Base-by-base conservation (phyloP, 2,113 vertebrate species). In the Dendropsophus ebraccatus region DNA sequence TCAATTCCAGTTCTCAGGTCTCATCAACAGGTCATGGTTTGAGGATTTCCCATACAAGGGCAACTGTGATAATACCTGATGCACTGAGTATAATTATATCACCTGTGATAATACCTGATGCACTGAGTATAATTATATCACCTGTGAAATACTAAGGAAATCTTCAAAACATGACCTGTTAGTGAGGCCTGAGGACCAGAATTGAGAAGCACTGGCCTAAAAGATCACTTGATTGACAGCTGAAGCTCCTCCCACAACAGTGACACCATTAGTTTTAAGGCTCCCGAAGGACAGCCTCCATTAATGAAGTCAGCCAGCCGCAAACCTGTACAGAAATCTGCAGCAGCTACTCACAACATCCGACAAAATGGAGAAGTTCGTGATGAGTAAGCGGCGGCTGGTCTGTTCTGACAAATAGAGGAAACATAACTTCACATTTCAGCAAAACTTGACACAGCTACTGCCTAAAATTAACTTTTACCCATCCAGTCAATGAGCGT, bases 401-500 rank as follows among this genome's bases (percentile, higher is more conserved):
- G 37, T 56, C 70, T 32, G 25, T 47, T 84, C 28, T 28, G 21
- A 54, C 13, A 9, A 65, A 85, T 79, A 79, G 75, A 79, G 84
- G 84, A 85, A 85, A 79, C 23, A 58, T 23, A 85, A 85, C 58
- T 70, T 45, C 4, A 77, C 13, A 37, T 41, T 85, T 85, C 75
- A 85, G 75, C 74, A 85, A 76, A 85, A 17, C 14, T 49, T 12
- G 13, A 47, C 37, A 41, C 41, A 41, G 8, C 41, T 41, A 5
- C 41, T 41, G 3, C 41, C 41, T 41, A 5, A 41, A 41, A 41
- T n/a, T 41, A 73, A 62, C 37, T 73, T 73, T 37, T 23, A 73
- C 70, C 5, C 8, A 10, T 73, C 70, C 10, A 10, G 35, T 70
- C 67, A 19, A 45, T 49, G 3, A 74, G 41, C 13, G n/a, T 28